These are phyloP conservation scores for Phalloptychus januarius DNA, from an alignment of 2,797 vertebrate species.

Conservation along the genomic window DNA sequence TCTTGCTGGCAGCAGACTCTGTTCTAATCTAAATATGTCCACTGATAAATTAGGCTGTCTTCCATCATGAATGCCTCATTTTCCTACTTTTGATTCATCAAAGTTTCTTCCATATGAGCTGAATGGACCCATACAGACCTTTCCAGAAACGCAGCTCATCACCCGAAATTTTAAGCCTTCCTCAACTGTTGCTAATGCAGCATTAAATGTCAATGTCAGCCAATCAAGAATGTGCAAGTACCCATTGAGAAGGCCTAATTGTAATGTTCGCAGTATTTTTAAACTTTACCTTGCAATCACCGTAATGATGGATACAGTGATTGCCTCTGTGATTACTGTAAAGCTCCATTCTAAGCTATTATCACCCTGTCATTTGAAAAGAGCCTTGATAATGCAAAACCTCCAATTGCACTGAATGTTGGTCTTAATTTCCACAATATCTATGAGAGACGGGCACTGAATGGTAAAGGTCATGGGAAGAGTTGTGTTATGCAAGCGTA, in stretches of 20 bases:
- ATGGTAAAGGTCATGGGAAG: not conserved
- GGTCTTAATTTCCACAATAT: slow-evolving; percentile 5
- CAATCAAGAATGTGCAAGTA: slow-evolving; percentile 14
- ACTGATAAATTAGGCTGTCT: not conserved
- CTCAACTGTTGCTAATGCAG: slow-evolving; percentile 6
- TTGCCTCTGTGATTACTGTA: slow-evolving; percentile 18
- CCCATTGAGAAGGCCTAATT: slow-evolving; percentile 3
- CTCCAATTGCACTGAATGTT: not conserved
- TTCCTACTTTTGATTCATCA: not conserved
- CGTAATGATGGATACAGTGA: slow-evolving; percentile 7
- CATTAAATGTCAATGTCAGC: slow-evolving; percentile 6
- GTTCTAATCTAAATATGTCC: not conserved
- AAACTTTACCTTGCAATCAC: slow-evolving; percentile 18
- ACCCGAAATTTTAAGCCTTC: not conserved
- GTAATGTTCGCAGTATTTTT: slow-evolving; percentile 6
- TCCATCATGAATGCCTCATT: not conserved
- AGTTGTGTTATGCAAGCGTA: not conserved
- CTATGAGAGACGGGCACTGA: not conserved
- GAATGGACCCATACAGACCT: not conserved
- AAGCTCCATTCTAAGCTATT: slow-evolving; percentile 6
- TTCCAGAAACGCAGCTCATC: not conserved
- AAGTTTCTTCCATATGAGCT: not conserved
- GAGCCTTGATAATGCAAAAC: slow-evolving; percentile 8
- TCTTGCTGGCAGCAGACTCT: not conserved
- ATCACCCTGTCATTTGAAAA: slow-evolving; percentile 7